phyloP scores from a whole-genome alignment of 1,140 invertebrate genomes.

The Amphibalanus amphitrite region DNA sequence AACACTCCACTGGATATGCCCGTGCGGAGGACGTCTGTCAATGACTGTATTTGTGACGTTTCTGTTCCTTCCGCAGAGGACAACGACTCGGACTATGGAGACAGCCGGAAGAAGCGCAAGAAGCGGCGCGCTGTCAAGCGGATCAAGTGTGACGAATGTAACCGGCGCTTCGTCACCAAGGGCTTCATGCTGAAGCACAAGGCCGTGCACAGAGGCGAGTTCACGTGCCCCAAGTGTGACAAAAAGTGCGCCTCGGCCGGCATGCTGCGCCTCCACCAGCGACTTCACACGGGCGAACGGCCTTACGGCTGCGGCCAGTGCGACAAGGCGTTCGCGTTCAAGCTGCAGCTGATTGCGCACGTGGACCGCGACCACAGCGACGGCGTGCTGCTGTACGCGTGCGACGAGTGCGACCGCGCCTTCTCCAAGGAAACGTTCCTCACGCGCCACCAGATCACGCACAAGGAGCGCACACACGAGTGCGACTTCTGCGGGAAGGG shows the following conservation, averaged over 20 bases:
- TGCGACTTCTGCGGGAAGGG: conserved; percentile 16
- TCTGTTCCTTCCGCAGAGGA: background rate
- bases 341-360: background rate
- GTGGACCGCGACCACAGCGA: background rate
- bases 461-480: conserved; percentile 1
- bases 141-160: background rate
- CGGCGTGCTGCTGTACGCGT: background rate
- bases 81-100: background rate
- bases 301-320: background rate
- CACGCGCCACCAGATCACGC: background rate
- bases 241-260: background rate
- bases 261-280: background rate
- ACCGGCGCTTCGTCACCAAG: background rate
- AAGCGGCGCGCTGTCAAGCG: background rate
- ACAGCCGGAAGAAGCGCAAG: background rate
- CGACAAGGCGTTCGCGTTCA: background rate
- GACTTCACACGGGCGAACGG: background rate
- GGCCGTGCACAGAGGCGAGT: background rate
- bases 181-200: background rate
- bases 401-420: background rate
- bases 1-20: too few relatives aligned
- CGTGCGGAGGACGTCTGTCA: too few relatives aligned
- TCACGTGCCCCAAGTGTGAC: background rate
- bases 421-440: background rate
- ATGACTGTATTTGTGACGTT: too few relatives aligned